Evolutionary conservation across 2,888 invertebrate genomes (phyloP), one percentile per base, ranked within the genome.

Genomic region (Drosophila siamana): DNA sequence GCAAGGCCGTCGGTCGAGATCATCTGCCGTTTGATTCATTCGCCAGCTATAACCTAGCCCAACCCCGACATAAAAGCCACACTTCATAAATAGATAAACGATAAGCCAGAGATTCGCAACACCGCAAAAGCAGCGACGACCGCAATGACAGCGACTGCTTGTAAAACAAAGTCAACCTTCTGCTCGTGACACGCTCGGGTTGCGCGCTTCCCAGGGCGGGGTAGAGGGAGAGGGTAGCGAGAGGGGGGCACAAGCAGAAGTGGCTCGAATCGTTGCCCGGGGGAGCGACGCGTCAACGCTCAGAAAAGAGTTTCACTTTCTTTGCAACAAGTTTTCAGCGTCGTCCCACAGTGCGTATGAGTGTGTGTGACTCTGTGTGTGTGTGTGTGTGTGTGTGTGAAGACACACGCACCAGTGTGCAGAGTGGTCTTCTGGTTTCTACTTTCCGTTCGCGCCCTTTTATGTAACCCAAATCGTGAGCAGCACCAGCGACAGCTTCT

Each of bases 231-330:
- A 9, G 44, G 13, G 7, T 7, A 7, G 36, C 6, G 26, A 33
- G n/a, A 26, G 11, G 11, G 0, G 15, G 15, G 2, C 28, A 28
- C 19, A 3, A 13, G 57, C 36, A 69, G 69, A 71, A 73, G 67
- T 61, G 73, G 67, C 63, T 52, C 57, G 64, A 52, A 69, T 55
- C 50, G 61, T 69, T 73, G 74, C 78, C 74, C 64, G 72, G 69
- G 68, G 67, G 65, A 80, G 63, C 65, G 65, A 54, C 54, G 41
- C 38, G 60, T 15, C 48, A 48, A 44, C 36, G 54, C 52, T 60
- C 30, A 9, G 47, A 68, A 75, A 80, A 68, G 80, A 89, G 82
- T 90, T 89, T 89, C 89, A 89, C 89, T 89, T 89, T 89, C 89
- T 88, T 89, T 86, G 82, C 88, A 90, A 79, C 80, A 79, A 86